Conservation (phyloP, 2,797 vertebrate species). For the Cuniculus paca region DNA sequence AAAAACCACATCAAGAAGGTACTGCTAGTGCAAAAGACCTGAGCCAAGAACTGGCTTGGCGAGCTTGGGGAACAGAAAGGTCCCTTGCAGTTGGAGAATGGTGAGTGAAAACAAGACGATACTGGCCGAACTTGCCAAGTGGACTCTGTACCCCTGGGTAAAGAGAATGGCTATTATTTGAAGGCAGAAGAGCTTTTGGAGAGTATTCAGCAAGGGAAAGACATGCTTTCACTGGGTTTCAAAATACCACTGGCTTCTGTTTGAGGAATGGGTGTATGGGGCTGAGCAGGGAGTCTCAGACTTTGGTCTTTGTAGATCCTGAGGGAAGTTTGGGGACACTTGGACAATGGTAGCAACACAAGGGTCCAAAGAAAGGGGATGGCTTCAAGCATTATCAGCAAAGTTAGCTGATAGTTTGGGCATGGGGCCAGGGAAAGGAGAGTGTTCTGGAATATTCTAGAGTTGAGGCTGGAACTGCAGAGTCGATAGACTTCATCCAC, state of each 20-base stretch:
- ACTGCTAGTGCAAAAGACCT: background rate
- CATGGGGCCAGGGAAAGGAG: background rate
- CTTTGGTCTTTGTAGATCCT: background rate
- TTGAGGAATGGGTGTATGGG: background rate
- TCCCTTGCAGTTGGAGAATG: background rate
- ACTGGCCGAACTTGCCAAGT: background rate
- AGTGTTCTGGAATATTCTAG: background rate
- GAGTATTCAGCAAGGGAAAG: background rate
- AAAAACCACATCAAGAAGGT: background rate
- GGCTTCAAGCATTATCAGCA: background rate
- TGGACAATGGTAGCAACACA: rapidly evolving
- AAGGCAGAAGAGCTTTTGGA: background rate
- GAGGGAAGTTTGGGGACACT: background rate
- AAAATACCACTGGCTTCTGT: background rate
- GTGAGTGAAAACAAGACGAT: background rate
- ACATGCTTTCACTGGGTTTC: background rate
- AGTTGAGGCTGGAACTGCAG: background rate
- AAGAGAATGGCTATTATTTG: background rate
- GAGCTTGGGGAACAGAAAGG: background rate
- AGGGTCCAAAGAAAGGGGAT: background rate
- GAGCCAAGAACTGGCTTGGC: background rate
- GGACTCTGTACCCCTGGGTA: background rate
- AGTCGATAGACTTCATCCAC: background rate
- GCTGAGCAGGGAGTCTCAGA: background rate
- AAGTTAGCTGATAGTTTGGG: background rate